Evolutionary conservation across 2,113 vertebrate genomes (phyloP).

Genomic region (Coregonus clupeaformis): DNA sequence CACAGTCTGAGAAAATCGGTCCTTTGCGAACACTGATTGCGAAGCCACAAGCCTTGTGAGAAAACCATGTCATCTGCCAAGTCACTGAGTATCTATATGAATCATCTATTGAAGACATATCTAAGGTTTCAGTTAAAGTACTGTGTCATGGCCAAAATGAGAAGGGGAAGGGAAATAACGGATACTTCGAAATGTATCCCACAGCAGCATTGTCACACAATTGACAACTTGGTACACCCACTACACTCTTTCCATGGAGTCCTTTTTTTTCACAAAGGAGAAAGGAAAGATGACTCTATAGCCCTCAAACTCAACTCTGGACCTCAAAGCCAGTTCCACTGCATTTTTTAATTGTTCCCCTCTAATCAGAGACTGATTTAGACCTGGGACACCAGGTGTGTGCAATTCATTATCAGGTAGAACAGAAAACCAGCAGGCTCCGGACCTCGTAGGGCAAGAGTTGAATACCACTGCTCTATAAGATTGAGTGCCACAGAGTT

Average conservation of each 20-base stretch:
- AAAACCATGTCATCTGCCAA: conserved; percentile 48
- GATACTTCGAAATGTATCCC: too few relatives aligned
- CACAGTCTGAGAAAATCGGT: conserved; percentile 18
- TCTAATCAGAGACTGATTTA: too few relatives aligned
- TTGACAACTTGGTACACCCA: background rate
- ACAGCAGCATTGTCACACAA: background rate
- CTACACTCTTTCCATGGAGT: background rate
- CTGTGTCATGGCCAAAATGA: conserved; percentile 27
- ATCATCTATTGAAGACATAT: conserved; percentile 38
- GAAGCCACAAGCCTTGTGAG: conserved; percentile 54
- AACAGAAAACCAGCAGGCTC: too few relatives aligned
- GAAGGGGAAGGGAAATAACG: background rate
- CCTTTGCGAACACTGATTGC: conserved; percentile 25
- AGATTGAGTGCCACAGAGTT: too few relatives aligned
- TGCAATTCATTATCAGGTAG: too few relatives aligned
- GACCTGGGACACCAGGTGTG: too few relatives aligned
- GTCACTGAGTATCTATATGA: conserved; percentile 39
- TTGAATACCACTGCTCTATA: too few relatives aligned
- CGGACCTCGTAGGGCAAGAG: too few relatives aligned
- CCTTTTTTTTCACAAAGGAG: background rate
- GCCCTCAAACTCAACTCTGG: too few relatives aligned
- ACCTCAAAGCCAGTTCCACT: too few relatives aligned
- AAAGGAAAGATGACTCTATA: background rate
- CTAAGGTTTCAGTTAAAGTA: conserved; percentile 36
- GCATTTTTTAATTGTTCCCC: too few relatives aligned